Evolutionary conservation across 2,113 vertebrate species (phyloP).

Genomic region (Amblyopsis rosae): DNA sequence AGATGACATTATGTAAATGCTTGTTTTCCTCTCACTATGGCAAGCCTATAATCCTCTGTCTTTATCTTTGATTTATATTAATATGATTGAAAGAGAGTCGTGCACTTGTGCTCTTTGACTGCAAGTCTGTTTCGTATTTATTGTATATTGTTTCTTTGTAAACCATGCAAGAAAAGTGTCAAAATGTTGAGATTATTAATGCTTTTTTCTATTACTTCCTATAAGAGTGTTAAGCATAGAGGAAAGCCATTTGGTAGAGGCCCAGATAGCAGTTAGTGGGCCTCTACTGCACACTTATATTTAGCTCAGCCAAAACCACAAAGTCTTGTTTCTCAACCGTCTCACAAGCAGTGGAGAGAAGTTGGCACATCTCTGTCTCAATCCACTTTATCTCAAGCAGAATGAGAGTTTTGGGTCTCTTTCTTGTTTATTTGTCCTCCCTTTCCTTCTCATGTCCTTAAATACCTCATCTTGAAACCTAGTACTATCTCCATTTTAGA

Average conservation of each 20-base stretch:
- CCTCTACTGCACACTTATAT: constrained; percentile 63
- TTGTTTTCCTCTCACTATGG: constrained; percentile 8
- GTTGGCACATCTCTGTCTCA: constrained; percentile 25
- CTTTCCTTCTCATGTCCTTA: constrained; percentile 46
- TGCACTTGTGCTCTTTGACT: constrained; percentile 7
- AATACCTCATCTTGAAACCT: constrained; percentile 25
- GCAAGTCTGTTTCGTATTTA: constrained; percentile 5
- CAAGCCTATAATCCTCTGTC: constrained; percentile 12
- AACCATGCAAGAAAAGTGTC: neutral
- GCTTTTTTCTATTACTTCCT: neutral
- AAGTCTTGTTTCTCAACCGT: constrained; percentile 68
- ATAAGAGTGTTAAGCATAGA: constrained; percentile 13
- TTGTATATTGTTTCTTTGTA: neutral
- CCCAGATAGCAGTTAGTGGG: constrained; percentile 55
- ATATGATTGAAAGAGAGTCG: constrained; percentile 17
- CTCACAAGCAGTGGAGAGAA: constrained; percentile 57
- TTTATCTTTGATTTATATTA: constrained; percentile 14
- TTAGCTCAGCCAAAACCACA: constrained; percentile 72
- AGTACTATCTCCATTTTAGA: too few species aligned
- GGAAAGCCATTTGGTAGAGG: constrained; percentile 28
- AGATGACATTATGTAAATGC: constrained; percentile 34
- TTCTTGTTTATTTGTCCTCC: constrained; percentile 19
- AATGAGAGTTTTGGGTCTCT: constrained; percentile 15
- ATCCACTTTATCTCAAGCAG: constrained; percentile 8
- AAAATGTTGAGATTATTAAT: neutral